Conservation (phyloP, 2,797 vertebrate species). For the Enteromius treurensis region DNA sequence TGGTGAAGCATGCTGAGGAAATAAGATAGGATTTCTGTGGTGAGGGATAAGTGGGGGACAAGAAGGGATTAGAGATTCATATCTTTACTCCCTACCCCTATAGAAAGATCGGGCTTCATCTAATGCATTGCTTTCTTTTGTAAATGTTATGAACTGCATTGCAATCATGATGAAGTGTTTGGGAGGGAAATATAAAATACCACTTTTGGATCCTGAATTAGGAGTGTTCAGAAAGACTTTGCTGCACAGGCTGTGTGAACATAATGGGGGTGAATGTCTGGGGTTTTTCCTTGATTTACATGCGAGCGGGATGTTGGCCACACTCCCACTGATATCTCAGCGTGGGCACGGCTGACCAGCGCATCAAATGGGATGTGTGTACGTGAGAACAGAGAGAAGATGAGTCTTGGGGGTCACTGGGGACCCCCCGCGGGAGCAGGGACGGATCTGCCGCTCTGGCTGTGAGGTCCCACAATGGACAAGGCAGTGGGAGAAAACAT, state of each 20-base stretch:
- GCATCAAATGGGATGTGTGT: slow-evolving; percentile 31
- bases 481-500: slow-evolving; percentile 46
- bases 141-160: not conserved
- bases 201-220: not conserved
- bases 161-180: not conserved
- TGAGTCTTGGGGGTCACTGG: slow-evolving; percentile 43
- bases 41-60: not conserved
- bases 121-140: not conserved
- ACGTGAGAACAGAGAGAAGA: slow-evolving; percentile 61
- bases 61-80: not conserved
- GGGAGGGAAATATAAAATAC: not conserved
- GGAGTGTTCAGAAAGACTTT: not conserved
- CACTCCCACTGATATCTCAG: slow-evolving; percentile 58
- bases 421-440: slow-evolving; percentile 29
- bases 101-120: not conserved
- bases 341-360: slow-evolving; percentile 39
- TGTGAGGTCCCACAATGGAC: slow-evolving; percentile 42
- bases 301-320: slow-evolving; percentile 49
- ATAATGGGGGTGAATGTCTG: slow-evolving; percentile 13
- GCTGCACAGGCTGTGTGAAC: slow-evolving; percentile 1
- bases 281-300: slow-evolving; percentile 42
- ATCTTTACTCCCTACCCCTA: slow-evolving; percentile 14
- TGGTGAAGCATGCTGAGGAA: not conserved
- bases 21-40: slow-evolving; percentile 6
- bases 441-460: slow-evolving; percentile 45